Evolutionary conservation across 2,797 vertebrate genomes (phyloP), one percentile per base, ranked within the genome.

Genomic region (Silurus aristotelis): DNA sequence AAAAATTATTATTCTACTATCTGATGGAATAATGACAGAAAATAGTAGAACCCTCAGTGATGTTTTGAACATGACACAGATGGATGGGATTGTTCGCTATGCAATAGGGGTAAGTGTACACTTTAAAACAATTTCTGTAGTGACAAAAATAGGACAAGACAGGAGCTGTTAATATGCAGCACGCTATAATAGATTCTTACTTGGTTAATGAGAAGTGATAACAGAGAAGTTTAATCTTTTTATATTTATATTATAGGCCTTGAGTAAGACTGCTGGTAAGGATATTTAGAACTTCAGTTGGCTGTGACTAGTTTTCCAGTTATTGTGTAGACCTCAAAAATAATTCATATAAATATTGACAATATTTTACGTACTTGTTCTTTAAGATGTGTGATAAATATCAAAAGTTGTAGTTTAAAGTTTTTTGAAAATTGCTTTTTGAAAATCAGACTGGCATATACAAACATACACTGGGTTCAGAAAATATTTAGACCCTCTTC

Each of bases 1-100:
- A 84, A 96, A 95, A 90, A 86, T 96, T 64, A 95, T 96, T 13
- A 92, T 96, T 77, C 93, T 96, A 27, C 73, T 96, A 73, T 95
- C 96, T 0, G 96, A 96, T 77, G 96, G 96, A 58, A 81, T 92
- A 5, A 95, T 95, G 87, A 89, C 91, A 1, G 1, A 2, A n/a
- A 95, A 95, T 84, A 14, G 88, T 8, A 87, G 89, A 85, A 68
- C 91, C 5, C 90, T 96, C 48, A 20, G 64, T 0, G 84, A 86
- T 5, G 95, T 96, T 68, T 91, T 96, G 78, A 89, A 73, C 7
- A 94, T 92, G 25, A 46, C 90, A 55, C 70, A 90, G 87, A 95
- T 95, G 93, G 78, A 84, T 38, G 90, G 84, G 70, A 84, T 96
- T 4, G 87, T 91, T 83, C 93, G 95, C 68, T 96, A 94, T 86